Percentiles rank a stretch among this genome's conserved stretches.
phyloP scores from a whole-genome alignment of 2,113 vertebrate genomes.

The Pungitius pungitius region DNA sequence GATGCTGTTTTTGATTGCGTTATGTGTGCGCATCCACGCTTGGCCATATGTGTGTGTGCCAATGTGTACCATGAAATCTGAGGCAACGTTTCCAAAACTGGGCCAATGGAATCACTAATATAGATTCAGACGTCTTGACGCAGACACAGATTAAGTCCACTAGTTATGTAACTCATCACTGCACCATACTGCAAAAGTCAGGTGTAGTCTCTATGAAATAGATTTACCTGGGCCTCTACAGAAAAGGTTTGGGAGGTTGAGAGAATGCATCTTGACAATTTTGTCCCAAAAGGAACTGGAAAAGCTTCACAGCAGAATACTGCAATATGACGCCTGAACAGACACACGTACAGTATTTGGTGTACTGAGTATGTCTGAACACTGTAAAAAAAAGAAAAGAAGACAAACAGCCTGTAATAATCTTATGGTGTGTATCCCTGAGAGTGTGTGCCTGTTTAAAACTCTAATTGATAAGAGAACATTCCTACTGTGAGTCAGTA shows the following conservation, averaged over 20 bases:
- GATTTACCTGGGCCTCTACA: conserved; percentile 5
- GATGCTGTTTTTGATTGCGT: conserved; percentile 16
- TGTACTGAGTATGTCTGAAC: conserved; percentile 6
- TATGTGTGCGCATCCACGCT: neutral
- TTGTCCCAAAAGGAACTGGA: neutral
- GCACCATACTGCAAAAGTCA: conserved; percentile 36
- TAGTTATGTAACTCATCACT: conserved; percentile 45
- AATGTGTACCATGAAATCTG: conserved; percentile 1
- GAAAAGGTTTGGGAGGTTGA: neutral
- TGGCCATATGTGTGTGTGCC: too few relatives aligned
- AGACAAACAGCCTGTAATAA: conserved; percentile 3
- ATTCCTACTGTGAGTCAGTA: neutral
- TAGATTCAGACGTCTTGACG: neutral
- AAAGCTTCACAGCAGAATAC: conserved; percentile 3
- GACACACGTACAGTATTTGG: neutral
- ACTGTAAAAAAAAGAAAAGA: neutral
- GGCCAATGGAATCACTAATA: neutral
- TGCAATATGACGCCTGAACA: conserved; percentile 9
- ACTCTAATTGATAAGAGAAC: neutral
- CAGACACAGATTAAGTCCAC: conserved; percentile 6
- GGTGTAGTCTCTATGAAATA: neutral
- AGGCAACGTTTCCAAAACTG: neutral
- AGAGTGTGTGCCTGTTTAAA: neutral
- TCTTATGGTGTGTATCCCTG: neutral
- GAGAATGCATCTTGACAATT: neutral